Base-by-base conservation (phyloP, 2,113 vertebrate genomes). In the Zosterops pallidus region DNA sequence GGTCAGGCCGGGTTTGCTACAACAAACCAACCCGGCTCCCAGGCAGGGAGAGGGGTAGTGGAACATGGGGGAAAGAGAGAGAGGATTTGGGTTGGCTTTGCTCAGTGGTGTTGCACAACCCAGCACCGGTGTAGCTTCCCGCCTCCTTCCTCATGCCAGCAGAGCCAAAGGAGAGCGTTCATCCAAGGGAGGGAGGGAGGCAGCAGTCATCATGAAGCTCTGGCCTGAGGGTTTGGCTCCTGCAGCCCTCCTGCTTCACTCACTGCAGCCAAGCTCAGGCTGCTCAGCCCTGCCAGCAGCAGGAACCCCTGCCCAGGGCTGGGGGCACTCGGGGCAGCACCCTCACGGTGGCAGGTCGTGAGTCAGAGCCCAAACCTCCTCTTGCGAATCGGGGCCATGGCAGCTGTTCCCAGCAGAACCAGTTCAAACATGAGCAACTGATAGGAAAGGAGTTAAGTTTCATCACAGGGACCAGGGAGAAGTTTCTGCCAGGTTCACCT, bases 151-250 rank as follows among this genome's bases (percentile, higher is more conserved):
- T 63, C 9, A 3, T 16, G 84, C 80, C 77, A 76, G 65, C 9
- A 0, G 22, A 57, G 86, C 83, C 0, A 0, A 33, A 35, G 83
- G 33, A 60, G 39, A 68, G 63, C 0, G 0, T 0, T 0, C 12
- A 53, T 65, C 59, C 77, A 24, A 44, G 25, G 23, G 11, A 80
- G 74, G 50, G 74, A 84, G 74, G 50, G 74, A 84, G 31, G 74
- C 26, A 68, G 82, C 55, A 29, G 17, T 0, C 10, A 41, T 23
- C 57, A 9, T 0, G 1, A 15, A 84, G 50, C 26, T 23, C 6
- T 7, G 24, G 69, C 79, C 42, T 1, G 23, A 46, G 52, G 86
- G 56, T n/a, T 71, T 23, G 4, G 68, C 55, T 65, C 12, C 71
- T 86, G 37, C 84, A 79, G 52, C 83, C 52, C 92, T 26, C 41